phyloP scores from a whole-genome alignment of 23 tunicate species.

The Styela plicata region DNA sequence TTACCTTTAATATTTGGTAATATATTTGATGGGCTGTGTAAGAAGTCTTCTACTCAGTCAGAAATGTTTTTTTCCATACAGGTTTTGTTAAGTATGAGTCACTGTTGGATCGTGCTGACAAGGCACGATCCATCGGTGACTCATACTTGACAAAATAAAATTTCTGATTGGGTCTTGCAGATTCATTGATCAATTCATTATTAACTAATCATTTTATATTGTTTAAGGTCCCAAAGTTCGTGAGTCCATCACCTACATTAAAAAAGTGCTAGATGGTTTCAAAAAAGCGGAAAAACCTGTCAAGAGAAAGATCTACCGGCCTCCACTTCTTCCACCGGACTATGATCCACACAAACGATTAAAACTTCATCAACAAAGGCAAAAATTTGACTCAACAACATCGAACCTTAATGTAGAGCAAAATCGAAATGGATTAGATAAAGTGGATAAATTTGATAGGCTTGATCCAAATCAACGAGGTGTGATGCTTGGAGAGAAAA shows the following conservation, averaged over 20 bases:
- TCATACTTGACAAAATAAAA: too few relatives aligned
- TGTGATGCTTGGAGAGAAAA: constrained; percentile 24
- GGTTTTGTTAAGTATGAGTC: too few relatives aligned
- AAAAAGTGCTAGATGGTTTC: neutral
- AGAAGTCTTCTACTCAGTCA: too few relatives aligned
- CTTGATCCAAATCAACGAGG: constrained; percentile 42
- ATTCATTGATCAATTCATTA: too few relatives aligned
- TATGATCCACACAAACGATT: constrained; percentile 61
- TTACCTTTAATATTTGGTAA: too few relatives aligned
- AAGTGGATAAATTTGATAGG: constrained; percentile 6
- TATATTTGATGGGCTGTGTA: too few relatives aligned
- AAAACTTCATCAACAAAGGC: constrained; percentile 27
- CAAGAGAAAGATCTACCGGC: constrained; percentile 54
- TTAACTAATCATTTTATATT: neutral
- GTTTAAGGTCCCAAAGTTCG: neutral
- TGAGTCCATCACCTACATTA: neutral
- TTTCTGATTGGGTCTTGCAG: too few relatives aligned
- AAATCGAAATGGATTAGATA: neutral
- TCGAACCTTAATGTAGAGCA: neutral
- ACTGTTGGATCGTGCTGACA: too few relatives aligned
- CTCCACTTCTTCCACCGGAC: constrained; percentile 62
- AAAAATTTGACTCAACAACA: neutral
- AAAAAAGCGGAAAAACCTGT: constrained; percentile 24
- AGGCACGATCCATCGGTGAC: too few relatives aligned
- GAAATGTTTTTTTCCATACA: too few relatives aligned